Evolutionary conservation across 1,140 invertebrate genomes (phyloP).

Genomic region (Polypedilum pembai): DNA sequence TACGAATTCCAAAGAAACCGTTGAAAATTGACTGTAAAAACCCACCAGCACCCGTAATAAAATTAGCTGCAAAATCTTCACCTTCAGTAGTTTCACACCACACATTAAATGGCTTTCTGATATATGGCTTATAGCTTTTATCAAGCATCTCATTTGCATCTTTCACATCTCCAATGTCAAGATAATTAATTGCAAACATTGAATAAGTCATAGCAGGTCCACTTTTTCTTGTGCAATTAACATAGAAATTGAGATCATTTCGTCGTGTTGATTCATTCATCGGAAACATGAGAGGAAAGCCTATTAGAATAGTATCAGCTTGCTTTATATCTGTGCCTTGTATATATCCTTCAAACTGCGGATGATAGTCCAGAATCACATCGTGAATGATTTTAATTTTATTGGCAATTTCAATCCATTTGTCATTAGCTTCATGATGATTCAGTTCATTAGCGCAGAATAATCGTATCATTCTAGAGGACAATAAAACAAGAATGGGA

Average conservation of each 20-base stretch:
- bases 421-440: background rate
- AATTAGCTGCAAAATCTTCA: constrained; percentile 47
- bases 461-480: background rate
- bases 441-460: background rate
- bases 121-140: constrained; percentile 47
- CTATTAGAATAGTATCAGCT: constrained; percentile 49
- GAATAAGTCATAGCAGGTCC: constrained; percentile 54
- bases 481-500: background rate
- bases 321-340: constrained; percentile 47
- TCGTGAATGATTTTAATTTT: constrained; percentile 47
- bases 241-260: constrained; percentile 50
- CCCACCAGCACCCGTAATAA: constrained; percentile 51
- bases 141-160: constrained; percentile 45
- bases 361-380: constrained; percentile 46
- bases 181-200: constrained; percentile 49
- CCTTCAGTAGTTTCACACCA: constrained; percentile 49
- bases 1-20: constrained; percentile 48
- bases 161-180: constrained; percentile 40
- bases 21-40: constrained; percentile 49
- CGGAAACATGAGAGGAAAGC: constrained; percentile 48
- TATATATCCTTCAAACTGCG: constrained; percentile 47
- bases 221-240: constrained; percentile 44
- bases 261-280: constrained; percentile 47
- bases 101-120: constrained; percentile 49
- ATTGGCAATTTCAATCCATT: constrained; percentile 47